Percentiles rank a stretch among this genome's conserved stretches.
Evolutionary conservation across 1,140 invertebrate genomes (phyloP).

Genomic region (Pollicipes pollicipes): DNA sequence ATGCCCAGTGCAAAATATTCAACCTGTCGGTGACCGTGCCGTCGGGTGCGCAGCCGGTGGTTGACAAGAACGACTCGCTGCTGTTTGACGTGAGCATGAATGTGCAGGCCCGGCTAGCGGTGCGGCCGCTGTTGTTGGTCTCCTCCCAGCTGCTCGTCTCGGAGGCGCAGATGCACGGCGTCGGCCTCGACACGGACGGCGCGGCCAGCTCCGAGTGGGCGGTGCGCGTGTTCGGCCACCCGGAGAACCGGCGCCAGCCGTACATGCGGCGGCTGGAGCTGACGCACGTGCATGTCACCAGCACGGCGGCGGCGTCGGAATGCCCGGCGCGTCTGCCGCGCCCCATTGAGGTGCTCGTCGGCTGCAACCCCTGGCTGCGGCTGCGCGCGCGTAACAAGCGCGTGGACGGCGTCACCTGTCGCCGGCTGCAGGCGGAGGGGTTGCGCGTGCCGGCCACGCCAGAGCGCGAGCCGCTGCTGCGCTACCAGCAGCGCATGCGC

Average conservation of each 20-base stretch:
- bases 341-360: background rate
- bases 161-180: background rate
- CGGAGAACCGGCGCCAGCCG: background rate
- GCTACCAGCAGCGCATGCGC: background rate
- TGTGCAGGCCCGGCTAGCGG: background rate
- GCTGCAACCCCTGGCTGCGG: background rate
- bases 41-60: background rate
- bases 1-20: background rate
- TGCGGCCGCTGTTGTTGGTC: background rate
- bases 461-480: background rate
- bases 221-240: background rate
- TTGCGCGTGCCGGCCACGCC: background rate
- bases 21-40: background rate
- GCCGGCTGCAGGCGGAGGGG: background rate
- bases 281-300: background rate
- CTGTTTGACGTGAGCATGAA: background rate
- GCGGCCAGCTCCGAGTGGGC: background rate
- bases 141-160: background rate
- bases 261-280: background rate
- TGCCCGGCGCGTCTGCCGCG: background rate
- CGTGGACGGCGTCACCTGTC: background rate
- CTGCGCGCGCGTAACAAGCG: background rate
- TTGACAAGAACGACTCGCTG: background rate
- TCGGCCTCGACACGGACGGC: background rate
- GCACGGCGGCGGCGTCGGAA: background rate